These are phyloP conservation scores for Nibea albiflora DNA, from an alignment of 2,113 vertebrate species.

Conservation along the genomic window DNA sequence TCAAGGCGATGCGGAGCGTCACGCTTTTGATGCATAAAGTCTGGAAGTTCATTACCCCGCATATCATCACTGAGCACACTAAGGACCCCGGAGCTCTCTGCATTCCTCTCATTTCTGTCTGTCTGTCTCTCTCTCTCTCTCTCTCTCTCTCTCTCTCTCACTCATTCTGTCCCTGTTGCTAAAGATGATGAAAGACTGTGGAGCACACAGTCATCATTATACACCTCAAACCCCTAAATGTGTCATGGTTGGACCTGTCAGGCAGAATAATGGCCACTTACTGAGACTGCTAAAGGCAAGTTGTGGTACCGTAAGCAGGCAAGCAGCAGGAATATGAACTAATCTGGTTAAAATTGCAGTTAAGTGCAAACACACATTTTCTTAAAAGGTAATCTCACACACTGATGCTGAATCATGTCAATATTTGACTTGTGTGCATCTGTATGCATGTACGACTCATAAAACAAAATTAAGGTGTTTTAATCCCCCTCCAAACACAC, in stretches of 20 bases:
- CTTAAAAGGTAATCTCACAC: slow-evolving; percentile 2
- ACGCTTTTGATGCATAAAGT: slow-evolving; percentile 76
- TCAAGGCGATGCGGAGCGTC: slow-evolving; percentile 63
- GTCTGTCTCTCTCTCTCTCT: slow-evolving; percentile 21
- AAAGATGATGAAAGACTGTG: slow-evolving; percentile 58
- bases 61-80: slow-evolving; percentile 74
- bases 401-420: too few relatives aligned
- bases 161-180: slow-evolving; percentile 27
- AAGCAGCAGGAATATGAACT: slow-evolving; percentile 3
- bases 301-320: slow-evolving; percentile 32
- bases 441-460: not conserved
- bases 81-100: slow-evolving; percentile 62
- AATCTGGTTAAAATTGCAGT: not conserved
- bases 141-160: slow-evolving; percentile 16
- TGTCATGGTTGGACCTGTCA: slow-evolving; percentile 50
- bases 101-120: slow-evolving; percentile 33
- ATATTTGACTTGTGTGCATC: not conserved
- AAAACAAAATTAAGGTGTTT: slow-evolving; percentile 41
- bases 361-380: slow-evolving; percentile 1
- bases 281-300: slow-evolving; percentile 33
- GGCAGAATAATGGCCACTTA: slow-evolving; percentile 55
- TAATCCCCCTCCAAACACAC: slow-evolving; percentile 57
- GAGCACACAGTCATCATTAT: slow-evolving; percentile 54
- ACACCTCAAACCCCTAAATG: slow-evolving; percentile 62
- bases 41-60: slow-evolving; percentile 78